These are phyloP conservation scores for Formicarius rufipectus DNA, from an alignment of 2,113 vertebrate genomes.

Conservation along the genomic window DNA sequence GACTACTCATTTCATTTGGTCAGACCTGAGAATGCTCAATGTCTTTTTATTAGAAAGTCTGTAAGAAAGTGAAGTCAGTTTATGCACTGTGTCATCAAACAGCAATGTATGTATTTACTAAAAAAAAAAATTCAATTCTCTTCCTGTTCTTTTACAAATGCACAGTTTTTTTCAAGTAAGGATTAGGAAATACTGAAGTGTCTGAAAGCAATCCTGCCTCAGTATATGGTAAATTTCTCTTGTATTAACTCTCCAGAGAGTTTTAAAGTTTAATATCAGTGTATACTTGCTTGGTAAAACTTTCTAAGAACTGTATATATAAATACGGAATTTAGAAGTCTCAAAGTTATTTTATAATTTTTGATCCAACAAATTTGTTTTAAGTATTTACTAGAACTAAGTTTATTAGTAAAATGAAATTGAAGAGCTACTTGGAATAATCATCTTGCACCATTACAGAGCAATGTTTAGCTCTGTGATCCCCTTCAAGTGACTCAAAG, in stretches of 20 bases:
- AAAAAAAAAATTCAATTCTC: not conserved
- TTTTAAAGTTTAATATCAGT: not conserved
- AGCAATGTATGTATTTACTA: not conserved
- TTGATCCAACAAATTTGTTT: not conserved
- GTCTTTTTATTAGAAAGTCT: not conserved
- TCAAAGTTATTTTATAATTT: not conserved
- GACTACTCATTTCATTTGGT: not conserved
- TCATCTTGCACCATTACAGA: not conserved
- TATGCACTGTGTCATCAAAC: not conserved
- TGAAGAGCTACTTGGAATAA: not conserved
- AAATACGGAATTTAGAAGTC: not conserved
- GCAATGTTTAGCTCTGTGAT: not conserved
- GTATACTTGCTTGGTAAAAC: not conserved
- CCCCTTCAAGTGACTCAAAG: not conserved
- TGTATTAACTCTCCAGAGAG: not conserved
- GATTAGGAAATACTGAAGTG: not conserved
- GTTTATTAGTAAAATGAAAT: not conserved
- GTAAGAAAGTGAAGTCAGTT: not conserved
- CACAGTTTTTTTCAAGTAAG: not conserved
- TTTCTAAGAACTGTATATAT: not conserved
- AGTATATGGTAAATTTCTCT: not conserved
- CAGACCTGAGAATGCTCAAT: not conserved
- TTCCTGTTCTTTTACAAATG: not conserved
- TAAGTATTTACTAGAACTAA: not conserved
- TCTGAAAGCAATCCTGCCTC: not conserved